phyloP scores from a whole-genome alignment of 2,113 vertebrate genomes.

The Amblyornis subalaris region DNA sequence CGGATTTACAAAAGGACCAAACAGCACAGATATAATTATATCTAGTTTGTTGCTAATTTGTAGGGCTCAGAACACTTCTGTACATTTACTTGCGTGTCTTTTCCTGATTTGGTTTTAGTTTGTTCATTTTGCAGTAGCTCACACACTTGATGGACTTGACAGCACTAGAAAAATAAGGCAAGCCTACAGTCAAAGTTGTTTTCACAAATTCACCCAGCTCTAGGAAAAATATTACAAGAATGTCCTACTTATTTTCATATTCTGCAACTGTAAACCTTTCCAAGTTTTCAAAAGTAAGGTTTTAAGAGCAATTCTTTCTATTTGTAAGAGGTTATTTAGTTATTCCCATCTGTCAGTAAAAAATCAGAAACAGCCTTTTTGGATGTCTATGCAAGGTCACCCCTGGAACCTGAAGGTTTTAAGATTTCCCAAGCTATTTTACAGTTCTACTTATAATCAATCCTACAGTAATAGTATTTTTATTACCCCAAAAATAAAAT shows the following conservation, averaged over 20 bases:
- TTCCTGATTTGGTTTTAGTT: neutral
- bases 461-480: neutral
- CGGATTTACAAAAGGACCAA: neutral
- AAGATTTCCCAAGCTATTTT: neutral
- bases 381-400: neutral
- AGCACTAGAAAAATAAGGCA: neutral
- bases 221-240: neutral
- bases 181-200: neutral
- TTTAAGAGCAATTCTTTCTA: neutral
- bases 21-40: neutral
- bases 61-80: neutral
- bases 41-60: neutral
- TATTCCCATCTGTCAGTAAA: neutral
- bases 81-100: neutral
- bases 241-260: slow-evolving; percentile 8
- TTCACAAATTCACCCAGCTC: neutral
- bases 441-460: neutral
- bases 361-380: slow-evolving; percentile 1
- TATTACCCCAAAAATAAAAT: neutral
- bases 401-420: neutral
- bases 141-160: neutral
- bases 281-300: neutral
- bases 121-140: neutral
- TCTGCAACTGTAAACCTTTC: neutral
- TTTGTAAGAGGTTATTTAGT: neutral